Percentiles rank a stretch among this genome's conserved stretches.
Evolutionary conservation across 2,113 vertebrate species (phyloP).

Genomic region (Tychaedon coryphoeus): DNA sequence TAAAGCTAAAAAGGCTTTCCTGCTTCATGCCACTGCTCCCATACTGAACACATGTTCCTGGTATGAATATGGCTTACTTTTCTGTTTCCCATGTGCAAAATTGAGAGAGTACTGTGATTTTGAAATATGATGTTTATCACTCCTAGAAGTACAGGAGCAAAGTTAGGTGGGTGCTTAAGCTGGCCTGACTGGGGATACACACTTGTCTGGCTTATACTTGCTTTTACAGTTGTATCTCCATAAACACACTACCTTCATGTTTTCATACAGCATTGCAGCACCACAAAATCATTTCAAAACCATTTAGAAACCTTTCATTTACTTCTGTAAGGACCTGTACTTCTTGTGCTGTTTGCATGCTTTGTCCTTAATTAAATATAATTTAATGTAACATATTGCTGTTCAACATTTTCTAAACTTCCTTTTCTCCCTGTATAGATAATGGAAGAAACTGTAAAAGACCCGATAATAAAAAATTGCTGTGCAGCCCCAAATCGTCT

Average conservation of each 20-base stretch:
- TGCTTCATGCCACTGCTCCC: not conserved
- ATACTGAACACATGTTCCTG: not conserved
- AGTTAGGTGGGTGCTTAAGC: not conserved
- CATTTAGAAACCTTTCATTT: not conserved
- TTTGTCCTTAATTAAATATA: not conserved
- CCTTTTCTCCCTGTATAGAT: slow-evolving; percentile 72
- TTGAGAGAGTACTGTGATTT: not conserved
- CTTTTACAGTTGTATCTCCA: not conserved
- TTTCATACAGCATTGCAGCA: not conserved
- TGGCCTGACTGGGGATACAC: not conserved
- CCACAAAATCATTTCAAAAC: not conserved
- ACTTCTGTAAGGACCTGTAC: not conserved
- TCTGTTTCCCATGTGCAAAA: not conserved
- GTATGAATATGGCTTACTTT: not conserved
- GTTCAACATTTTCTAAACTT: not conserved
- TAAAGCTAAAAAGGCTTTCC: not conserved
- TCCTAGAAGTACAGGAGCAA: not conserved
- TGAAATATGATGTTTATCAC: not conserved
- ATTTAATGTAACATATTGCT: not conserved
- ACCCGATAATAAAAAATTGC: slow-evolving; percentile 83
- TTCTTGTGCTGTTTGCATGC: not conserved
- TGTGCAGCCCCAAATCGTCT: slow-evolving; percentile 86
- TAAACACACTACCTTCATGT: not conserved
- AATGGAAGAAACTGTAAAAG: slow-evolving; percentile 84
- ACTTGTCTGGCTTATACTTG: not conserved